Evolutionary conservation across 2,113 vertebrate genomes (phyloP).

Genomic region (Daubentonia madagascariensis): DNA sequence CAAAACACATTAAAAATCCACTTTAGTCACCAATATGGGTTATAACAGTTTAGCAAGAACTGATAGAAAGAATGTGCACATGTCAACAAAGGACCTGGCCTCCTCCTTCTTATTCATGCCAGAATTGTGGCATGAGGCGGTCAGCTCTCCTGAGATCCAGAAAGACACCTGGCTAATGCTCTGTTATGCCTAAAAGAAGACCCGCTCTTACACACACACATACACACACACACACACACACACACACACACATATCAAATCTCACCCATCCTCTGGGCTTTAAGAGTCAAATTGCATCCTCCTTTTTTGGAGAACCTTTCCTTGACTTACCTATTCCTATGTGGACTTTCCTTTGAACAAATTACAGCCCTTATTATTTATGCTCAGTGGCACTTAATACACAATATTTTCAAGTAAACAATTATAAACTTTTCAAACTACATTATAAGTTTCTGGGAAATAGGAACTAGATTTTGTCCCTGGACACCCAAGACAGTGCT

Average conservation of each 20-base stretch:
- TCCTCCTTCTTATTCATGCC: not conserved
- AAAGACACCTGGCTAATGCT: not conserved
- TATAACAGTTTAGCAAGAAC: not conserved
- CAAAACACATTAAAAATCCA: not conserved
- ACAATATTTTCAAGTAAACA: not conserved
- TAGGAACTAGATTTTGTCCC: not conserved
- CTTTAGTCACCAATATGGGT: not conserved
- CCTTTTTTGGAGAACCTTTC: not conserved
- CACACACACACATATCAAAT: not conserved
- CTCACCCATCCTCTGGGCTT: not conserved
- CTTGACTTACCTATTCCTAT: not conserved
- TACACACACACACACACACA: not conserved
- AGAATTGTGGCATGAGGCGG: not conserved
- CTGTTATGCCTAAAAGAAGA: not conserved
- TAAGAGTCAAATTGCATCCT: not conserved
- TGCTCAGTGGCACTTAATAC: not conserved
- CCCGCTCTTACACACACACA: not conserved
- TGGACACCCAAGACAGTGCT: not conserved
- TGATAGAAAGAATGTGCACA: not conserved
- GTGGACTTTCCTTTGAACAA: not conserved
- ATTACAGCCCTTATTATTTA: not conserved
- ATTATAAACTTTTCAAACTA: not conserved
- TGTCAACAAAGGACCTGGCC: not conserved
- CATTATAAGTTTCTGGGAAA: not conserved
- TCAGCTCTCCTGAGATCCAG: not conserved